These are phyloP conservation scores for Epizoanthus illoricatus DNA, from an alignment of 92 coral and sea anemone species.

Conservation along the genomic window DNA sequence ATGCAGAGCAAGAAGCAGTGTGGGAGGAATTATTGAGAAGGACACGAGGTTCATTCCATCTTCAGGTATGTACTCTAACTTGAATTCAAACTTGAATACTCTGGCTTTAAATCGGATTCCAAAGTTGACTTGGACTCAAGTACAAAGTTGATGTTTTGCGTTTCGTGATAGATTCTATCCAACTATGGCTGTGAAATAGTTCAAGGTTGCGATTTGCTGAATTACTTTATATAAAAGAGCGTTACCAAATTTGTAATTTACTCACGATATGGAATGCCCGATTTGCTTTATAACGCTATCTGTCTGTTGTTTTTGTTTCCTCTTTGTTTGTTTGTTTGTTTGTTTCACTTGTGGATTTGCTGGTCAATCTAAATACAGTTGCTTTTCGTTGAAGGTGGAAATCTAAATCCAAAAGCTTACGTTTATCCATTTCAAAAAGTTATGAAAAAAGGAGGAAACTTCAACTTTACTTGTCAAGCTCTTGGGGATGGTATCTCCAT, in stretches of 20 bases:
- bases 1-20: slow-evolving; percentile 55
- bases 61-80: slow-evolving; percentile 44
- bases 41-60: slow-evolving; percentile 50
- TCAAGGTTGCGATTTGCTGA: too few relatives aligned
- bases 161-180: too few relatives aligned
- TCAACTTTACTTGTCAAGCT: slow-evolving; percentile 70
- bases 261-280: background rate
- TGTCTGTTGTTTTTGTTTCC: too few relatives aligned
- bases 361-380: background rate
- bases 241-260: too few relatives aligned
- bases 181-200: too few relatives aligned
- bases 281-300: too few relatives aligned
- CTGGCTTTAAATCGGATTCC: too few relatives aligned
- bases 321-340: too few relatives aligned
- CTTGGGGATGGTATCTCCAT: slow-evolving; percentile 64
- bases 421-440: slow-evolving; percentile 57
- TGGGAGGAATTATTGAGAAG: slow-evolving; percentile 48
- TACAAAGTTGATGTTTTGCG: too few relatives aligned
- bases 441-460: slow-evolving; percentile 43
- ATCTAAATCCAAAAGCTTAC: slow-evolving; percentile 62
- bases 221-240: too few relatives aligned
- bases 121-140: too few relatives aligned
- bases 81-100: too few relatives aligned
- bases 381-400: slow-evolving; percentile 44
- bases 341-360: background rate